phyloP scores from a whole-genome alignment of 1,140 invertebrate genomes.

The Phthorimaea operculella region DNA sequence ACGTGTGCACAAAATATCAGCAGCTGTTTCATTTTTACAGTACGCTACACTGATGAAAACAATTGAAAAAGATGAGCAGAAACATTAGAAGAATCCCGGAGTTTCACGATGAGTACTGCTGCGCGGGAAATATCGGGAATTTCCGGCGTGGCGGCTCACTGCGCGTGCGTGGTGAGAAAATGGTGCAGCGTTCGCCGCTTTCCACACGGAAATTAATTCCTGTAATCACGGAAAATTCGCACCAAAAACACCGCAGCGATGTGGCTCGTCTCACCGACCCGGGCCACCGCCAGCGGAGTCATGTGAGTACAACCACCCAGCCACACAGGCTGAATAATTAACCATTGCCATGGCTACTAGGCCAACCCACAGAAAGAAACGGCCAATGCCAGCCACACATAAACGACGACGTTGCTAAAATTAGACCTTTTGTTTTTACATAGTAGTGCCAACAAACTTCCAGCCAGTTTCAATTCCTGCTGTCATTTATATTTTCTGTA shows the following conservation, averaged over 20 bases:
- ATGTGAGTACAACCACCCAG: conserved; percentile 35
- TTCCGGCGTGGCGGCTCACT: conserved; percentile 62
- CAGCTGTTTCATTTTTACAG: conserved; percentile 49
- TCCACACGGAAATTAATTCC: conserved; percentile 59
- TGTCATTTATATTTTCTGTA: no score
- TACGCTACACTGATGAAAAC: conserved; percentile 49
- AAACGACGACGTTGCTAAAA: no score
- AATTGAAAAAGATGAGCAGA: conserved; percentile 57
- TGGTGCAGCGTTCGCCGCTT: conserved; percentile 62
- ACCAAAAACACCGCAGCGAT: conserved; percentile 56
- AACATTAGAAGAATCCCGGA: conserved; percentile 55
- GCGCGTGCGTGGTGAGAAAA: conserved; percentile 67
- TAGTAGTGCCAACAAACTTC: no score
- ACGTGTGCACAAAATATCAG: conserved; percentile 7
- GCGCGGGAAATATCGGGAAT: conserved; percentile 59
- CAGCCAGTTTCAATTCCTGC: no score
- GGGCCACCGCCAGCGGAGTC: conserved; percentile 56
- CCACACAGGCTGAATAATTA: background rate
- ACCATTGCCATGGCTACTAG: conserved; percentile 22
- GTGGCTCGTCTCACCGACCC: conserved; percentile 50
- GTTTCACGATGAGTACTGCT: conserved; percentile 58
- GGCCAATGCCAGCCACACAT: background rate
- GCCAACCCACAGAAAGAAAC: conserved; percentile 13
- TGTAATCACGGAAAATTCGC: conserved; percentile 62
- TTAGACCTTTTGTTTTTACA: no score